These are phyloP conservation scores for Ardeotis arabs DNA, from an alignment of 2,113 vertebrate species.

Conservation along the genomic window DNA sequence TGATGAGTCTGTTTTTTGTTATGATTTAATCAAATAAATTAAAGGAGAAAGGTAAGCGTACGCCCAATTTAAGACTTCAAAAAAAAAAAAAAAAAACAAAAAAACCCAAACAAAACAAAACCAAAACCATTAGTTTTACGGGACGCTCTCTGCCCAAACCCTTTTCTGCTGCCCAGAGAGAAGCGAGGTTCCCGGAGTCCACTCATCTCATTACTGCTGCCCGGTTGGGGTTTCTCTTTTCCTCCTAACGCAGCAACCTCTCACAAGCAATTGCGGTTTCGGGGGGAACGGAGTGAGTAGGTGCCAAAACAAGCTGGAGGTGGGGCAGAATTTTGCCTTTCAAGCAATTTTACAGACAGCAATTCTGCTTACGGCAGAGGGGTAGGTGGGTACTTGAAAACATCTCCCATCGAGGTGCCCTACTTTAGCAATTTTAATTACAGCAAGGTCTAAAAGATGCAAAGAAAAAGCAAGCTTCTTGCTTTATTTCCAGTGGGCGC, in stretches of 20 bases:
- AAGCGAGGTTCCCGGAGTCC: background rate
- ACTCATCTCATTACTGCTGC: constrained; percentile 3
- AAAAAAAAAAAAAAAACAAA: background rate
- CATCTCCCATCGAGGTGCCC: constrained; percentile 9
- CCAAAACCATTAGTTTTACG: background rate
- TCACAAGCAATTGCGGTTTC: background rate
- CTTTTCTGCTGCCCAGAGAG: background rate
- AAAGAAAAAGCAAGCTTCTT: constrained; percentile 12
- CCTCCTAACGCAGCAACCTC: background rate
- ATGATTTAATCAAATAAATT: constrained; percentile 68
- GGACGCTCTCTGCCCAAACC: background rate
- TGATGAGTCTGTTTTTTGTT: constrained; percentile 32
- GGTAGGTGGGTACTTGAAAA: constrained; percentile 43
- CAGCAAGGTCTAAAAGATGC: constrained; percentile 41
- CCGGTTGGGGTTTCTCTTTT: constrained; percentile 34
- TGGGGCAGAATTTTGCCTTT: constrained; percentile 38
- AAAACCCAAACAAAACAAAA: background rate
- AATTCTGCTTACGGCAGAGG: constrained; percentile 34
- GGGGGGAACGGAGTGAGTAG: background rate
- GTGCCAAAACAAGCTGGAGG: constrained; percentile 2
- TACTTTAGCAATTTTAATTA: constrained; percentile 64
- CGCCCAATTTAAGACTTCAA: background rate
- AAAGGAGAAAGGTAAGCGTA: constrained; percentile 36
- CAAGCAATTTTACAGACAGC: constrained; percentile 22
- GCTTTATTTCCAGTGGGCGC: constrained; percentile 53